phyloP scores from a whole-genome alignment of 2,888 invertebrate genomes.

The Diogma glabrata region DNA sequence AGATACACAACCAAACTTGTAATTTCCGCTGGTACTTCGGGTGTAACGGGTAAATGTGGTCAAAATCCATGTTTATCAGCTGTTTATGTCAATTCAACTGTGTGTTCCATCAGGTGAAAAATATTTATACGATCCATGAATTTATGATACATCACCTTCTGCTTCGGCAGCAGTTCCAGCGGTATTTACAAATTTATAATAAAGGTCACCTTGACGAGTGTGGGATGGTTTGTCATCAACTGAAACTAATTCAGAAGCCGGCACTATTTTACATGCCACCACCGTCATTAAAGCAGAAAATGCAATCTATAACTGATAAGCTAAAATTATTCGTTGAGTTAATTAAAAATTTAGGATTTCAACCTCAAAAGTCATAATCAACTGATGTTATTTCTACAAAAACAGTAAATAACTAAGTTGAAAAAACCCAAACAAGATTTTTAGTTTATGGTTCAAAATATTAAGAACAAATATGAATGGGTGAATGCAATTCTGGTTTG shows the following conservation, averaged over 20 bases:
- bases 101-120: slow-evolving; percentile 3
- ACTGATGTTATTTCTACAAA: too few species aligned
- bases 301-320: neutral
- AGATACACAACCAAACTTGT: too few species aligned
- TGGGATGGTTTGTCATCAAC: neutral
- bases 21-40: neutral
- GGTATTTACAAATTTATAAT: neutral
- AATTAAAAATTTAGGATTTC: too few species aligned
- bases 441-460: too few species aligned
- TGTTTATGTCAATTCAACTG: neutral
- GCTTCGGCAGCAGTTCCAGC: neutral
- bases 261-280: neutral
- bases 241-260: neutral
- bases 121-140: neutral
- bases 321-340: neutral
- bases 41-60: neutral
- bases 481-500: too few species aligned
- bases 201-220: neutral
- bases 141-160: neutral
- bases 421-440: too few species aligned
- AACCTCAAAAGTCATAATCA: too few species aligned
- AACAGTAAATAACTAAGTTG: too few species aligned
- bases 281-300: slow-evolving; percentile 1
- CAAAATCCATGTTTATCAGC: slow-evolving; percentile 4
- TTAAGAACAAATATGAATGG: too few species aligned